These are phyloP conservation scores for Conus betulinus DNA, from an alignment of 1,140 invertebrate genomes.

Conservation along the genomic window DNA sequence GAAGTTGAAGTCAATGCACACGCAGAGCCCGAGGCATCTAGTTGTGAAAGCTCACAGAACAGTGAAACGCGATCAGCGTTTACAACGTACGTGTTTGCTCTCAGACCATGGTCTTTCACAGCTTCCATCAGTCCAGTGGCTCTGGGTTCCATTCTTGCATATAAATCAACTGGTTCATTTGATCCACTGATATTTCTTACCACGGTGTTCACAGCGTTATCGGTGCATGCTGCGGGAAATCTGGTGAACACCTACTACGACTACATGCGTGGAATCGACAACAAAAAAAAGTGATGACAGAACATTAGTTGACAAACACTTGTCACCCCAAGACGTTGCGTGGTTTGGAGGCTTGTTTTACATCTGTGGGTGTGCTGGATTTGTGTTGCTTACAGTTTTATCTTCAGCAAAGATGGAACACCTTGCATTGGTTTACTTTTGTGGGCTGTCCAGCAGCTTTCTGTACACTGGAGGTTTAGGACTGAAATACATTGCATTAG, in stretches of 20 bases:
- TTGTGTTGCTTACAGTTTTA: constrained; percentile 85
- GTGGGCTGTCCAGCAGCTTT: constrained; percentile 89
- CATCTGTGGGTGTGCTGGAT: constrained; percentile 90
- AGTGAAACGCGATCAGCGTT: not conserved
- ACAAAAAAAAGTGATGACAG: constrained; percentile 88
- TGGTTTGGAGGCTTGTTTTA: constrained; percentile 92
- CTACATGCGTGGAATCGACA: constrained; percentile 94
- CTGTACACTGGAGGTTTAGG: constrained; percentile 90
- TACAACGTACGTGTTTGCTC: constrained; percentile 77
- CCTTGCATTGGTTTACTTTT: constrained; percentile 94
- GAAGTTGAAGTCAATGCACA: not conserved
- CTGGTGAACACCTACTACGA: constrained; percentile 98
- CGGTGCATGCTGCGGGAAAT: constrained; percentile 95
- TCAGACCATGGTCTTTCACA: constrained; percentile 94
- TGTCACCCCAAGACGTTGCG: constrained; percentile 90
- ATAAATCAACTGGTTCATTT: constrained; percentile 84
- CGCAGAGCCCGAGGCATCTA: not conserved
- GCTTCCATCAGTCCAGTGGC: constrained; percentile 93
- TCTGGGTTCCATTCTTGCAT: constrained; percentile 89
- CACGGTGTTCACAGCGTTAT: constrained; percentile 89
- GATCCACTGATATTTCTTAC: constrained; percentile 86
- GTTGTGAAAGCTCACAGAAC: not conserved
- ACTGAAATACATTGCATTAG: constrained; percentile 93
- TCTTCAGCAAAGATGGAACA: constrained; percentile 96
- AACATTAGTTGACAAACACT: constrained; percentile 92